Percentiles rank a stretch among this genome's conserved stretches.
Conservation (phyloP, 2,888 invertebrate species). For the Electrophaes corylata region DNA sequence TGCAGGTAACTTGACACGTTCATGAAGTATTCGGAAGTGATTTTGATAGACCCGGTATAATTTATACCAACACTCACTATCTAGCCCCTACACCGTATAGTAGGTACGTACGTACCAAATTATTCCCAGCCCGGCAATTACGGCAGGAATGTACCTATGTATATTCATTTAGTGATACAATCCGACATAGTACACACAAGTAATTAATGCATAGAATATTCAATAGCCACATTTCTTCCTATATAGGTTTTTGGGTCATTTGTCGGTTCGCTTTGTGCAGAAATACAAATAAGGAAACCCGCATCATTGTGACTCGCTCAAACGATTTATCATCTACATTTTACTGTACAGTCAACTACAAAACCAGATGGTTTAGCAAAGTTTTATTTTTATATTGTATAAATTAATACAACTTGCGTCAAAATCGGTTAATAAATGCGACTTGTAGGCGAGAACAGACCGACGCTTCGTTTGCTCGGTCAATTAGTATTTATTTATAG, state of each 20-base stretch:
- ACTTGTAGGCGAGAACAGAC: too few species aligned
- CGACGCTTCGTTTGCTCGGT: too few species aligned
- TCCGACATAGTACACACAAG: slow-evolving; percentile 19
- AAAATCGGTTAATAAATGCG: too few species aligned
- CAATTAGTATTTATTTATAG: too few species aligned
- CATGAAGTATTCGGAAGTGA: too few species aligned
- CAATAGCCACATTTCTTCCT: slow-evolving; percentile 39
- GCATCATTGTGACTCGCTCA: slow-evolving; percentile 57
- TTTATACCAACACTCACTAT: slow-evolving; percentile 22
- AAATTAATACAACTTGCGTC: too few species aligned
- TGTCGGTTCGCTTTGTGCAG: slow-evolving; percentile 46
- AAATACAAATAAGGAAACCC: slow-evolving; percentile 55
- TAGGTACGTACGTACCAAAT: slow-evolving; percentile 15
- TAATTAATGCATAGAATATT: slow-evolving; percentile 34
- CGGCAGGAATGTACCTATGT: slow-evolving; percentile 19
- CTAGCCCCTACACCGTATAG: slow-evolving; percentile 14
- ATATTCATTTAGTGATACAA: slow-evolving; percentile 29
- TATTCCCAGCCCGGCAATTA: slow-evolving; percentile 22
- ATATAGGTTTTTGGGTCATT: slow-evolving; percentile 46
- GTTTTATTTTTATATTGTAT: too few species aligned
- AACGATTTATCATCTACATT: slow-evolving; percentile 51
- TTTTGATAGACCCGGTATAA: too few species aligned
- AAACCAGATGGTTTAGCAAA: not conserved
- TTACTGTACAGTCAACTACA: not conserved
- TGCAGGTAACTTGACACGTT: too few species aligned